phyloP scores from a whole-genome alignment of 1,140 invertebrate species.

The Ceratosolen fusciceps region DNA sequence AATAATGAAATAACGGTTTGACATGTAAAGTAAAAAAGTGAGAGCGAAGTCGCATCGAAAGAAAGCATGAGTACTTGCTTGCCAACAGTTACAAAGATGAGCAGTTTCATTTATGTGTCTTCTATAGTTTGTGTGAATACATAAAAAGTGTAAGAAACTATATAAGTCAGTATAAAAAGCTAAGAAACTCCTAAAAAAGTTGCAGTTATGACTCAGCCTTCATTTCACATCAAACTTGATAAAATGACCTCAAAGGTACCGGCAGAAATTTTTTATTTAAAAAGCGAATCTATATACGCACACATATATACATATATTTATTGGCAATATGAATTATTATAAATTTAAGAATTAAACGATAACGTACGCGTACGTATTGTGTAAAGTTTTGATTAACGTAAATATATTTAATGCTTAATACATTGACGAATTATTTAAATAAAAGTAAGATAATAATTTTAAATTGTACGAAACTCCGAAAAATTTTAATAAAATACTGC shows the following conservation, averaged over 20 bases:
- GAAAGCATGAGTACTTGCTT: background rate
- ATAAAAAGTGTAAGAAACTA: slow-evolving; percentile 27
- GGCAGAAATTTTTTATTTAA: background rate
- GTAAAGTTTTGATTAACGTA: too few relatives aligned
- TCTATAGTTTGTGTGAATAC: background rate
- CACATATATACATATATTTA: too few relatives aligned
- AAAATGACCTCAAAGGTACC: slow-evolving; percentile 64
- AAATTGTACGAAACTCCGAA: too few relatives aligned
- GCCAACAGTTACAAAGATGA: slow-evolving; percentile 8
- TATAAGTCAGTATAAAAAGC: slow-evolving; percentile 63
- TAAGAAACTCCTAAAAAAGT: slow-evolving; percentile 63
- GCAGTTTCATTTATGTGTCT: background rate
- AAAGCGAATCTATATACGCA: background rate
- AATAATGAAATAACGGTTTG: too few relatives aligned
- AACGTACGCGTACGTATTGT: too few relatives aligned
- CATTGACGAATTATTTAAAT: too few relatives aligned
- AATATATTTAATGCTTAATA: too few relatives aligned
- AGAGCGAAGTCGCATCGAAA: background rate
- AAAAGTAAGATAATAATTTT: too few relatives aligned
- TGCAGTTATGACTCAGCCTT: slow-evolving; percentile 64
- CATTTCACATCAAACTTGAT: slow-evolving; percentile 60
- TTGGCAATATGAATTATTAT: background rate
- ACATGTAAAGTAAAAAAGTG: too few relatives aligned
- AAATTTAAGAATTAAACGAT: background rate
- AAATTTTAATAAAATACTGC: too few relatives aligned